Evolutionary conservation across 2,797 vertebrate genomes (phyloP).

Genomic region (Triplophysa bombifrons): DNA sequence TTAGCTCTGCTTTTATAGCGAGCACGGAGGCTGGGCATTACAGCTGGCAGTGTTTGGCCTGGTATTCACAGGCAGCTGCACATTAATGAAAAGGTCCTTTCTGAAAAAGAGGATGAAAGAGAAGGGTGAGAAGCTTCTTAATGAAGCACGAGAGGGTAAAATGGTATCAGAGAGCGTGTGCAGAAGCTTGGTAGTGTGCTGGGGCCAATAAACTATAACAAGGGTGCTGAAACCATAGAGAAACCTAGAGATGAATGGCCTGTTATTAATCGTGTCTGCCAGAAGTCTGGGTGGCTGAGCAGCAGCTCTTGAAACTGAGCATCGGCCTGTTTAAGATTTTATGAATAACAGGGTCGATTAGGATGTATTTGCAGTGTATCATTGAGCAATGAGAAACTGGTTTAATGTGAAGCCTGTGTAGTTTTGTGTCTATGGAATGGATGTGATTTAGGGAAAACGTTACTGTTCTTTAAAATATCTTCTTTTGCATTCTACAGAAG

Average conservation of each 20-base stretch:
- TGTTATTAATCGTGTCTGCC: not conserved
- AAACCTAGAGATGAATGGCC: not conserved
- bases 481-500: no score
- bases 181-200: constrained; percentile 19
- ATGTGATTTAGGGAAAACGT: no score
- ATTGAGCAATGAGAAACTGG: not conserved
- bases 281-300: not conserved
- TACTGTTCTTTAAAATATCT: no score
- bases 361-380: not conserved
- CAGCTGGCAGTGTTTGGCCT: constrained; percentile 40
- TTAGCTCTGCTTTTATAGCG: constrained; percentile 38
- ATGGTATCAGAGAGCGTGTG: constrained; percentile 16
- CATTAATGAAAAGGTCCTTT: constrained; percentile 54
- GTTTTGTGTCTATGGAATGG: no score
- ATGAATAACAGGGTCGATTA: not conserved
- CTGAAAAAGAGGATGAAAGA: constrained; percentile 36
- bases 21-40: constrained; percentile 24
- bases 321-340: not conserved
- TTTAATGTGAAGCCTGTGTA: not conserved
- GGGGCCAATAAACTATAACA: not conserved
- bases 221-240: not conserved
- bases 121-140: constrained; percentile 51
- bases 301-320: not conserved
- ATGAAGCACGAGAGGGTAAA: constrained; percentile 40
- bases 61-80: constrained; percentile 54